Evolutionary conservation across 2,888 invertebrate genomes (phyloP).

Genomic region (Leptinotarsa haldemani): DNA sequence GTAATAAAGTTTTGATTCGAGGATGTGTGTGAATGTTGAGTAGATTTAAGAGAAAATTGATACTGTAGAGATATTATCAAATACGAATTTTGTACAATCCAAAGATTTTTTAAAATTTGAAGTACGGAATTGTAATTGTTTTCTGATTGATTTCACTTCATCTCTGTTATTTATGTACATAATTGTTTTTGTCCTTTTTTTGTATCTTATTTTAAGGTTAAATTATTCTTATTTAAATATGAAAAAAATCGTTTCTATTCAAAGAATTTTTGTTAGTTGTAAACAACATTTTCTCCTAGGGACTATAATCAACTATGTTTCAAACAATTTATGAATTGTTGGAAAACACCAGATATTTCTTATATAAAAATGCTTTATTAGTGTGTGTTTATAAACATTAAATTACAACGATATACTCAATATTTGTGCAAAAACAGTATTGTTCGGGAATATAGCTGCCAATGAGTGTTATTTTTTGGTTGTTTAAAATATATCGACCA

Average conservation of each 20-base stretch:
- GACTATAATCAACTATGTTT: slow-evolving; percentile 1
- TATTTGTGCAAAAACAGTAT: slow-evolving; percentile 57
- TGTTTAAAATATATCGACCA: too few relatives aligned
- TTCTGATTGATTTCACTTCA: slow-evolving; percentile 40
- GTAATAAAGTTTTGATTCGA: slow-evolving; percentile 54
- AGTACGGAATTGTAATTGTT: slow-evolving; percentile 43
- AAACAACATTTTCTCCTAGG: slow-evolving; percentile 44
- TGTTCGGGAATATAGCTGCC: slow-evolving; percentile 50
- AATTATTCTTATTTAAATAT: slow-evolving; percentile 29
- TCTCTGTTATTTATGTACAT: slow-evolving; percentile 38
- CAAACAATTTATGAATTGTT: slow-evolving; percentile 11
- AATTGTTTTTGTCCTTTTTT: slow-evolving; percentile 9
- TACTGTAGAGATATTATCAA: slow-evolving; percentile 48
- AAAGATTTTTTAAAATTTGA: slow-evolving; percentile 58
- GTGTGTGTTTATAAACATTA: slow-evolving; percentile 54
- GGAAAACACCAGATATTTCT: slow-evolving; percentile 32
- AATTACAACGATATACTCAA: slow-evolving; percentile 61
- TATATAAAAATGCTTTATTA: slow-evolving; percentile 50
- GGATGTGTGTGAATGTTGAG: slow-evolving; percentile 53
- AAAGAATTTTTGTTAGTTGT: slow-evolving; percentile 31
- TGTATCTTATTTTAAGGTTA: slow-evolving; percentile 21
- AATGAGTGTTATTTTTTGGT: slow-evolving; percentile 48
- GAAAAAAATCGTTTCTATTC: slow-evolving; percentile 30
- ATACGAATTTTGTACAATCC: slow-evolving; percentile 64
- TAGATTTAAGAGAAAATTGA: slow-evolving; percentile 51